A percentile compares a stretch with the other conserved stretches of the same genome.
Conservation (phyloP, 2,888 invertebrate species). For the Amphipoea lucens region DNA sequence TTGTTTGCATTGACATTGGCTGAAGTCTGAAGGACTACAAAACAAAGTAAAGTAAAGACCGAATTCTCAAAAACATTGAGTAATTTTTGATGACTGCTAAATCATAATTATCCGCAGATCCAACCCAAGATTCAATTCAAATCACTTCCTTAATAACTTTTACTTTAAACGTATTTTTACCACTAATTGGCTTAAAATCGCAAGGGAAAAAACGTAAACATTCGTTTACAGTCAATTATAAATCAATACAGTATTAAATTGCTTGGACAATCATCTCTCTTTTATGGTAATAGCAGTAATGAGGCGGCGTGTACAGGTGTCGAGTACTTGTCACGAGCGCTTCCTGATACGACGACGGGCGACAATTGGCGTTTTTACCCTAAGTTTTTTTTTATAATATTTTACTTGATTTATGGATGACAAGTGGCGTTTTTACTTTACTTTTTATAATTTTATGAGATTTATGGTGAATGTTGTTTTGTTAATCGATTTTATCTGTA, state of each 20-base stretch:
- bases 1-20: neutral
- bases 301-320: constrained; percentile 63
- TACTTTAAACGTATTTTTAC: constrained; percentile 52
- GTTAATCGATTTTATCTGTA: neutral
- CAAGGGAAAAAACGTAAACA: constrained; percentile 52
- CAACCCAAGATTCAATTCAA: constrained; percentile 44
- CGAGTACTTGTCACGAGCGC: constrained; percentile 51
- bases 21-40: neutral
- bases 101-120: constrained; percentile 24
- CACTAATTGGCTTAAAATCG: constrained; percentile 66
- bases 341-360: constrained; percentile 62
- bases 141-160: constrained; percentile 58
- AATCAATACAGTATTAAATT: constrained; percentile 62
- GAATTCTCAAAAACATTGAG: neutral
- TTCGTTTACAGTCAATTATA: constrained; percentile 61
- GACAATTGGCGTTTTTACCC: constrained; percentile 55
- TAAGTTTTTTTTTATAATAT: constrained; percentile 31
- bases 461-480: neutral
- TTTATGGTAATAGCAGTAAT: constrained; percentile 67
- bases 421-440: constrained; percentile 20
- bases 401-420: constrained; percentile 42
- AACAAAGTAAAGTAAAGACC: neutral
- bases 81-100: constrained; percentile 1
- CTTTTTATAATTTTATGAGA: constrained; percentile 5
- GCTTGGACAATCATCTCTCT: constrained; percentile 63